phyloP scores from a whole-genome alignment of 1,140 invertebrate species.

The Mactra quadrangularis region DNA sequence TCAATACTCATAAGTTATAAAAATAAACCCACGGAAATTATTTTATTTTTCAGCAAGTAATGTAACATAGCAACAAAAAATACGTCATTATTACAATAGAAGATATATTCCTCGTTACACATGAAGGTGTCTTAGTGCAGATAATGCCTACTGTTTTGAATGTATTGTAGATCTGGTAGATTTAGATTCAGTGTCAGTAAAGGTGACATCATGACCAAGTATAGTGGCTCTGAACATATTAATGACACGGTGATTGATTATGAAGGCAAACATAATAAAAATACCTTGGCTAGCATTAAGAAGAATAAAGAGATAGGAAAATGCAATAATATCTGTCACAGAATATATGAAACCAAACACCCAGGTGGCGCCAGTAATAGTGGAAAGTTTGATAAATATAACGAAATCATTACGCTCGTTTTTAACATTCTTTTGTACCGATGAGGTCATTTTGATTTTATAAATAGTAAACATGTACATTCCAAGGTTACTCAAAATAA shows the following conservation, averaged over 20 bases:
- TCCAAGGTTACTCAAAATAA: background rate
- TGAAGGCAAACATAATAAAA: conserved; percentile 24
- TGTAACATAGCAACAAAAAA: too few relatives aligned
- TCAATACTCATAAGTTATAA: too few relatives aligned
- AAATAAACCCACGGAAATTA: too few relatives aligned
- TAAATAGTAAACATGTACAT: conserved; percentile 14
- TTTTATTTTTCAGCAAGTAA: too few relatives aligned
- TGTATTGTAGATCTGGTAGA: too few relatives aligned
- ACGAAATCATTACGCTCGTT: conserved; percentile 25
- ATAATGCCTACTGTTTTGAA: too few relatives aligned
- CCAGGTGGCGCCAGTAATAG: conserved; percentile 33
- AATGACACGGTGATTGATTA: conserved; percentile 5
- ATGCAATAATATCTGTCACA: background rate
- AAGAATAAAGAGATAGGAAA: conserved; percentile 28
- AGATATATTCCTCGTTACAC: too few relatives aligned
- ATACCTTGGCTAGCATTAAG: conserved; percentile 37
- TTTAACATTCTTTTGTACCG: conserved; percentile 4
- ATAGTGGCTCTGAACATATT: conserved; percentile 12
- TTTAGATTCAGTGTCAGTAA: too few relatives aligned
- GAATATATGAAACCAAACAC: conserved; percentile 22
- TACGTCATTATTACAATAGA: too few relatives aligned
- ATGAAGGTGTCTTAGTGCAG: too few relatives aligned
- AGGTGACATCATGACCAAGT: too few relatives aligned
- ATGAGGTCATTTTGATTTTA: background rate
- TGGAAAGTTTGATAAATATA: conserved; percentile 29